phyloP scores from a whole-genome alignment of 2,113 vertebrate genomes.

The Peucedramus taeniatus region DNA sequence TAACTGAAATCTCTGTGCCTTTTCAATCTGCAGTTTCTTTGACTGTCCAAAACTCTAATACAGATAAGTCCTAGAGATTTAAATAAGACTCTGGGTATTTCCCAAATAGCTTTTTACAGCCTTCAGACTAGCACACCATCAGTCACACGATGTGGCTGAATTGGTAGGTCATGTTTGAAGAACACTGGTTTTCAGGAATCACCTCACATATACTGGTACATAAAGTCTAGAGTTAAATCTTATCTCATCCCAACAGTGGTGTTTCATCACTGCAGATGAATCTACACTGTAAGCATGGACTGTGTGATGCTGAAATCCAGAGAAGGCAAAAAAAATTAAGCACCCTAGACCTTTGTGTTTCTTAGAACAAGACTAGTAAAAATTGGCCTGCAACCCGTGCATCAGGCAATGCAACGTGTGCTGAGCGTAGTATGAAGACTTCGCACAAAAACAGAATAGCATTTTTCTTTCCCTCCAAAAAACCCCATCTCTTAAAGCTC shows the following conservation, averaged over 20 bases:
- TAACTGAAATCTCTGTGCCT: neutral
- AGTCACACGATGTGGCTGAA: neutral
- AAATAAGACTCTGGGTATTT: neutral
- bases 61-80: neutral
- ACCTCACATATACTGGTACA: neutral
- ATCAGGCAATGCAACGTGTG: fast-evolving
- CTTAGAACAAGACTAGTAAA: neutral
- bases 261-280: neutral
- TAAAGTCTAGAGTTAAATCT: neutral
- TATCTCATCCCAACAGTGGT: neutral
- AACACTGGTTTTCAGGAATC: neutral
- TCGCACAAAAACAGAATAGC: neutral
- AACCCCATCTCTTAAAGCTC: neutral
- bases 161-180: neutral
- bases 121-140: neutral
- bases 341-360: neutral
- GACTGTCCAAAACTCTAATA: neutral
- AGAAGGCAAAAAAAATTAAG: neutral
- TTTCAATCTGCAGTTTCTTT: neutral
- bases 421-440: neutral
- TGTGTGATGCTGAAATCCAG: neutral
- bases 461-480: neutral
- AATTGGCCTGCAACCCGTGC: neutral
- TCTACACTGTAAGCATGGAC: neutral
- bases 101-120: neutral